Base-by-base conservation (phyloP, 2,888 invertebrate species). In the Punctoribates punctum region DNA sequence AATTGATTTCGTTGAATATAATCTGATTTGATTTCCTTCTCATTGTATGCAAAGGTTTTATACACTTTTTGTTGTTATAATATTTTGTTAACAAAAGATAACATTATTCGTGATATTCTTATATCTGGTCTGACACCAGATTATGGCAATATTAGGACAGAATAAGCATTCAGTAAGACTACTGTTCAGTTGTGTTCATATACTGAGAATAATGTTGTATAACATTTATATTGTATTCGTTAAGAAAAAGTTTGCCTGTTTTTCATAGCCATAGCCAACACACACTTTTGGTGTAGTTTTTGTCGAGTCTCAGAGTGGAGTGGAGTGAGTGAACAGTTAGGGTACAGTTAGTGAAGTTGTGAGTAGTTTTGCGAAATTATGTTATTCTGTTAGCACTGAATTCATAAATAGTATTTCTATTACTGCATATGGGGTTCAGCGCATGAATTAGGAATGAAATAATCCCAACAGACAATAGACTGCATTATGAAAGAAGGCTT, bases 371-470 rank as follows among this genome's bases (percentile, higher is more conserved):
- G 34, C 4, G 34, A 34, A 34, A 34, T 34, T 34, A 34, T 34
- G 34, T 34, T 34, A 34, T n/a, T n/a, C n/a, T 70, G 70, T 70
- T 70, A 70, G 70, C 70, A 70, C 20, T 70, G 70, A 70, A 70
- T 70, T 70, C 70, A 70, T 70, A 70, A 70, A 70, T 70, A 70
- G 70, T 70, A 70, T 70, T 67, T 42, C 70, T 70, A 70, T 70
- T n/a, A 70, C 70, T 70, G 70, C 70, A 70, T 70, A 70, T 70
- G 70, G 70, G 70, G 70, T 15, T 70, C 70, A 70, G n/a, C 46
- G 46, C 70, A 70, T 70, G 70, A 70, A 70, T 70, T 70, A 70
- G 70, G 70, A 70, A 70, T 70, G 70, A 70, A 70, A 70, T 70
- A 70, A 70, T 70, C 70, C 70, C 70, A 23, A 70, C 70, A 70